phyloP scores from a whole-genome alignment of 2,888 invertebrate species.

The Drosophila meridionalis region DNA sequence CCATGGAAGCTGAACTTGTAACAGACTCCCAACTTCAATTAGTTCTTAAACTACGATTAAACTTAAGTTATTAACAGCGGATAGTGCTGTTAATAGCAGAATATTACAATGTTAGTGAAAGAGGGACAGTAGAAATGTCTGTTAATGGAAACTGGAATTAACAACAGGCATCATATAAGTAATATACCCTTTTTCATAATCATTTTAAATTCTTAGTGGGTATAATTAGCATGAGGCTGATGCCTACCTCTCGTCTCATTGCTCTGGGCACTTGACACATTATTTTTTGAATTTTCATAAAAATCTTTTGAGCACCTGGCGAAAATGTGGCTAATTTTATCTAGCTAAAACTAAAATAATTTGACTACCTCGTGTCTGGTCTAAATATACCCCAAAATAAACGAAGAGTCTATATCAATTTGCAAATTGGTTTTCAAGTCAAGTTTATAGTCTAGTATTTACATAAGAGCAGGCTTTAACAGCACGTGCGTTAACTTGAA shows the following conservation, averaged over 20 bases:
- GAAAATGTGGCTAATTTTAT: constrained; percentile 28
- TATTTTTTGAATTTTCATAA: constrained; percentile 34
- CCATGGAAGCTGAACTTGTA: too few relatives aligned
- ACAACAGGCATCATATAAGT: not conserved
- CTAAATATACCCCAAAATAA: constrained; percentile 14
- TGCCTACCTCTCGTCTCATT: not conserved
- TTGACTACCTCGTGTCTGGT: not conserved
- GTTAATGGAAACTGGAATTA: too few relatives aligned
- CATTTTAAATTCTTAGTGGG: not conserved
- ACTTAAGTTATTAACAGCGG: too few relatives aligned
- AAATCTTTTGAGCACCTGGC: constrained; percentile 20
- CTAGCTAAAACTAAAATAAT: constrained; percentile 22
- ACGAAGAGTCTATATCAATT: constrained; percentile 6
- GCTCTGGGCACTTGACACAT: constrained; percentile 27
- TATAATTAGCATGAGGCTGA: not conserved
- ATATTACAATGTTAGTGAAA: too few relatives aligned
- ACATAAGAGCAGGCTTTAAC: not conserved
- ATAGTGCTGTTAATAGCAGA: too few relatives aligned
- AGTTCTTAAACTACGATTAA: too few relatives aligned
- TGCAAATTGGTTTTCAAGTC: constrained; percentile 6
- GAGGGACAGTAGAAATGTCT: too few relatives aligned
- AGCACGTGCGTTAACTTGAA: constrained; percentile 26
- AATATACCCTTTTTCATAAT: not conserved
- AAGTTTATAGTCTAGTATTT: not conserved
- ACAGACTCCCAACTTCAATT: too few relatives aligned